These are phyloP conservation scores for Taeniopygia guttata DNA, from an alignment of 2,797 vertebrate species.

Conservation along the genomic window DNA sequence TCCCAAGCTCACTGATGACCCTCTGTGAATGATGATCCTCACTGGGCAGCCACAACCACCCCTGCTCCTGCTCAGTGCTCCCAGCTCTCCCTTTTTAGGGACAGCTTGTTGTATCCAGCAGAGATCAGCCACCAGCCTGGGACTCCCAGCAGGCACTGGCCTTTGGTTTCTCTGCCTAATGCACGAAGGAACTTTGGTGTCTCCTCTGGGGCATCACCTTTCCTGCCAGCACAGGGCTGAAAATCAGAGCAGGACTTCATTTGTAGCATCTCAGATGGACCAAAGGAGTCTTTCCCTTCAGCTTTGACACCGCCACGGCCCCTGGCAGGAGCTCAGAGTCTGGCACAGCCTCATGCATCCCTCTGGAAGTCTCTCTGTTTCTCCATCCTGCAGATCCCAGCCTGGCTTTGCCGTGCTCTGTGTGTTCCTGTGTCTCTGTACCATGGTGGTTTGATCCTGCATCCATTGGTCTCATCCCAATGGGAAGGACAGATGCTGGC, in stretches of 20 bases:
- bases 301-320: fast-evolving
- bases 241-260: not conserved
- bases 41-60: not conserved
- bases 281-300: not conserved
- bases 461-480: not conserved
- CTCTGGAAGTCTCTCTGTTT: not conserved
- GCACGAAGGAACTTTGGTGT: fast-evolving
- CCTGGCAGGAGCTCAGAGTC: too few relatives aligned
- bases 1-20: not conserved
- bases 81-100: not conserved
- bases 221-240: fast-evolving
- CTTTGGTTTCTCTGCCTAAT: not conserved
- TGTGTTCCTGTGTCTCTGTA: not conserved
- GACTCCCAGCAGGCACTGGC: not conserved
- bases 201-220: not conserved
- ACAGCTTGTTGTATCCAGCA: not conserved
- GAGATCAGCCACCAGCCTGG: not conserved
- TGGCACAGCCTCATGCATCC: not conserved
- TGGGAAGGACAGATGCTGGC: not conserved
- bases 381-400: not conserved
- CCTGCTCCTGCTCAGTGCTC: not conserved
- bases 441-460: not conserved
- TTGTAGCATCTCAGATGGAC: not conserved
- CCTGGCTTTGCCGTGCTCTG: not conserved
- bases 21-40: not conserved